phyloP scores from a whole-genome alignment of 2,797 vertebrate genomes.

The Trachops cirrhosus region DNA sequence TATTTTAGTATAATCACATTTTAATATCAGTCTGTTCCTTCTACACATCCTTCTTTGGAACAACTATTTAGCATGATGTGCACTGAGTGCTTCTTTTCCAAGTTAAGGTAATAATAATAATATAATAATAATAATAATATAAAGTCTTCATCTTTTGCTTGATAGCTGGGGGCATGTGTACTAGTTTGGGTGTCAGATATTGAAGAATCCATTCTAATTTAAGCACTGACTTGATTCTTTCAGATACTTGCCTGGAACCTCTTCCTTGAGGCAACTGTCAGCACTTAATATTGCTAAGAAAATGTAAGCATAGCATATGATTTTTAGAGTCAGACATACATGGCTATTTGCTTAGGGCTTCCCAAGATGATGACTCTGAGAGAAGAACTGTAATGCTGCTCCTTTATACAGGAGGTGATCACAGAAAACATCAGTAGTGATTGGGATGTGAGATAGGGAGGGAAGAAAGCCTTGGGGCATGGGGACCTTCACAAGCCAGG shows the following conservation, averaged over 20 bases:
- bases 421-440: not conserved
- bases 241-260: not conserved
- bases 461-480: not conserved
- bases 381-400: not conserved
- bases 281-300: not conserved
- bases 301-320: not conserved
- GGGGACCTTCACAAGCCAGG: not conserved
- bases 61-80: not conserved
- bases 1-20: conserved; percentile 61
- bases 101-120: not conserved
- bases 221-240: not conserved
- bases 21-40: conserved; percentile 60
- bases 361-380: not conserved
- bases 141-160: not conserved
- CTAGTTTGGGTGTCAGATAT: not conserved
- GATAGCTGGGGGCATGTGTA: not conserved
- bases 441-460: not conserved
- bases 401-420: not conserved
- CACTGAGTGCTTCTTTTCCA: not conserved
- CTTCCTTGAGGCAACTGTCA: not conserved
- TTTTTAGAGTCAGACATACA: not conserved
- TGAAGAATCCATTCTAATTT: not conserved
- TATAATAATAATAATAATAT: not conserved
- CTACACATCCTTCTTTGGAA: not conserved
- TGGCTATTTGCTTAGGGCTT: not conserved